A percentile compares a stretch with the other conserved stretches of the same genome.
phyloP scores from a whole-genome alignment of 1,140 invertebrate species.

The Drosophila yakuba region DNA sequence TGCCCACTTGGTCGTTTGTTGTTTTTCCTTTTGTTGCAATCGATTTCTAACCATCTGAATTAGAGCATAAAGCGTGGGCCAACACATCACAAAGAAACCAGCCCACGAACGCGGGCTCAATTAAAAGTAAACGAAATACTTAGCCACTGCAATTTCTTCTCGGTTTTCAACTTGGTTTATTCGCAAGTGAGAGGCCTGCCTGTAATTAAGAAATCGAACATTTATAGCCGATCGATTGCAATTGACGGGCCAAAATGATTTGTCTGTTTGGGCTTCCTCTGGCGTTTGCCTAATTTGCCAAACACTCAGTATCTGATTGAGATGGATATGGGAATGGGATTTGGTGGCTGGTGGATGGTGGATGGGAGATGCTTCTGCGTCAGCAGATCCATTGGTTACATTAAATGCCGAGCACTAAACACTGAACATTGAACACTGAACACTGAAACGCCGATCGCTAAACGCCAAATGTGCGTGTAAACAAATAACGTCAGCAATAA shows the following conservation, averaged over 20 bases:
- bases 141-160: constrained; percentile 47
- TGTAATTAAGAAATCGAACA: constrained; percentile 57
- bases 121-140: constrained; percentile 64
- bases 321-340: constrained; percentile 16
- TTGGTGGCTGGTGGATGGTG: constrained; percentile 9
- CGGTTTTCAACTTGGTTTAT: neutral
- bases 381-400: constrained; percentile 67
- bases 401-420: constrained; percentile 47
- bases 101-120: constrained; percentile 68
- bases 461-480: constrained; percentile 76
- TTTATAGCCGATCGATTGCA: constrained; percentile 39
- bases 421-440: constrained; percentile 2
- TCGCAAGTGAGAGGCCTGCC: constrained; percentile 60
- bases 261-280: constrained; percentile 23
- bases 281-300: constrained; percentile 43
- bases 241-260: constrained; percentile 49
- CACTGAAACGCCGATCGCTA: constrained; percentile 14
- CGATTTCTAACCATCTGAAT: constrained; percentile 80
- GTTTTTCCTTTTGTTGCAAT: constrained; percentile 57
- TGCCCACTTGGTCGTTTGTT: constrained; percentile 11
- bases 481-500: constrained; percentile 81
- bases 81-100: constrained; percentile 48
- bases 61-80: constrained; percentile 79
- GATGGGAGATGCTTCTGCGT: constrained; percentile 49
- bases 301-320: constrained; percentile 40